These are phyloP conservation scores for Phoxinus phoxinus DNA, from an alignment of 2,113 vertebrate species.

Conservation along the genomic window DNA sequence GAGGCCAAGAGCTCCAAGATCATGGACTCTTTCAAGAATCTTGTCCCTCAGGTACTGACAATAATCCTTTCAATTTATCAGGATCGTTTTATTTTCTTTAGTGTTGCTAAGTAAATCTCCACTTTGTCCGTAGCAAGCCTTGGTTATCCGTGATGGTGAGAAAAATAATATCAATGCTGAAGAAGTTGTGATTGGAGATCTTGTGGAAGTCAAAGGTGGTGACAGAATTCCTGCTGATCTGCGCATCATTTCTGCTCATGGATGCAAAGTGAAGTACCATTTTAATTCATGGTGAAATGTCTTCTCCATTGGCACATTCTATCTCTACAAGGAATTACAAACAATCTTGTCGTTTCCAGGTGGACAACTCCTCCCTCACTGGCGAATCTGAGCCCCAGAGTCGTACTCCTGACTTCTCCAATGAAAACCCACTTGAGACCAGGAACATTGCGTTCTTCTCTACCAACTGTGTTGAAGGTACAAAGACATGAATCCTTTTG, in stretches of 20 bases:
- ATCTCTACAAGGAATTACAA: neutral
- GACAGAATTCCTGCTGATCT: slow-evolving; percentile 96
- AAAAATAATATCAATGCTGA: slow-evolving; percentile 93
- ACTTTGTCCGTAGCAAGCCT: slow-evolving; percentile 84
- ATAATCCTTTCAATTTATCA: neutral
- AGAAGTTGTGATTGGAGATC: slow-evolving; percentile 89
- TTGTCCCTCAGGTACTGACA: slow-evolving; percentile 92
- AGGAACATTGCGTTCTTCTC: slow-evolving; percentile 97
- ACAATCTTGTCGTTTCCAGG: slow-evolving; percentile 68
- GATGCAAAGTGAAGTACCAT: slow-evolving; percentile 85
- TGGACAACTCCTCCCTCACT: slow-evolving; percentile 94
- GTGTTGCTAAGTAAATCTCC: neutral
- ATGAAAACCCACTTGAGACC: slow-evolving; percentile 92
- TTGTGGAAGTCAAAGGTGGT: slow-evolving; percentile 96
- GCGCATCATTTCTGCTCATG: slow-evolving; percentile 92
- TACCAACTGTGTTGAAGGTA: slow-evolving; percentile 97
- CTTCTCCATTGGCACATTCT: neutral
- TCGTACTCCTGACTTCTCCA: slow-evolving; percentile 90
- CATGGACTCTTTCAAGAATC: slow-evolving; percentile 98
- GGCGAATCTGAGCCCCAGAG: slow-evolving; percentile 94
- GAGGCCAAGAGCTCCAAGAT: slow-evolving; percentile 99
- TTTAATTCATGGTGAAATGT: neutral
- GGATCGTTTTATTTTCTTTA: neutral
- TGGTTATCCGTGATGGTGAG: slow-evolving; percentile 93
- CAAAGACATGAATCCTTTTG: neutral